These are phyloP conservation scores for Phrynocephalus versicolor DNA, from an alignment of 2,113 vertebrate species.

Conservation along the genomic window DNA sequence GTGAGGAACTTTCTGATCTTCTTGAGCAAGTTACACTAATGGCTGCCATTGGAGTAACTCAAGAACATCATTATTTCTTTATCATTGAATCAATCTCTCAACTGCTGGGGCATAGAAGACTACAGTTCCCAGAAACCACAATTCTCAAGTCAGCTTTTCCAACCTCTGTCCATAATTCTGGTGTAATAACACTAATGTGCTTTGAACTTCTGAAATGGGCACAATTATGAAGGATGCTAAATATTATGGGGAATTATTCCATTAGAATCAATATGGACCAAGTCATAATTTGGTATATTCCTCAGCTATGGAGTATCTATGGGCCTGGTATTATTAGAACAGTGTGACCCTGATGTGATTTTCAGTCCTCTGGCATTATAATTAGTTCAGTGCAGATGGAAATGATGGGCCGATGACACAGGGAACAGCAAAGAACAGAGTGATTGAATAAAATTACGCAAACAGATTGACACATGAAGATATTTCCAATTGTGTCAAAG, in stretches of 20 bases:
- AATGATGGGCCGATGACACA: neutral
- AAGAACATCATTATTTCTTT: too few relatives aligned
- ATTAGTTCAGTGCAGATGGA: constrained; percentile 3
- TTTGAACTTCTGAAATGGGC: neutral
- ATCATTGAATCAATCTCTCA: too few relatives aligned
- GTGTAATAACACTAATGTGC: neutral
- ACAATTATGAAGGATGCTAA: neutral
- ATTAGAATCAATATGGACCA: neutral
- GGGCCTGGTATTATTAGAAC: neutral
- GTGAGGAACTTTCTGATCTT: too few relatives aligned
- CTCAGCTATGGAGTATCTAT: neutral
- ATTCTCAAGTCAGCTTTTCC: too few relatives aligned
- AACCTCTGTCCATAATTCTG: neutral
- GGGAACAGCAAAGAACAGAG: neutral
- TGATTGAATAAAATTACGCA: neutral
- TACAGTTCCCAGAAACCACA: too few relatives aligned
- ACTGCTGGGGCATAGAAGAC: too few relatives aligned
- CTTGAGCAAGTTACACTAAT: too few relatives aligned
- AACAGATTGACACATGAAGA: neutral
- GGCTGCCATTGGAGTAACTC: too few relatives aligned
- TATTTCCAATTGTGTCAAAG: neutral
- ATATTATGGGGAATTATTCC: neutral
- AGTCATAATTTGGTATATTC: rapidly evolving
- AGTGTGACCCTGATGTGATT: neutral
- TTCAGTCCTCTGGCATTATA: neutral